A percentile compares a stretch with the other conserved stretches of the same genome.
Conservation (phyloP, 2,113 vertebrate genomes). For the Xiphophorus couchianus region DNA sequence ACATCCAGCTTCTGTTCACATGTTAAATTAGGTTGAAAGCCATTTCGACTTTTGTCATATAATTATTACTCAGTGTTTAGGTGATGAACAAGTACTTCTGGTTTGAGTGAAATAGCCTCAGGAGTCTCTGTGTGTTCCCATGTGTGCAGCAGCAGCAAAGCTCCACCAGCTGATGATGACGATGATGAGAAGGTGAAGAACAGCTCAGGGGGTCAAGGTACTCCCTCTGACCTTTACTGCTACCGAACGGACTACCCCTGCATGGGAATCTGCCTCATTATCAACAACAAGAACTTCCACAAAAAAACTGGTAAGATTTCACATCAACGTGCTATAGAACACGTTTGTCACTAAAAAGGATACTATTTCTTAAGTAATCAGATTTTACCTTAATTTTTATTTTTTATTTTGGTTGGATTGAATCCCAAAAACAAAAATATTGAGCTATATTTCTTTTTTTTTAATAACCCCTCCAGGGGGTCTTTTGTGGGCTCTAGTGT, state of each 20-base stretch:
- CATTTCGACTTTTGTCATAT: not conserved
- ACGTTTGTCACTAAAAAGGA: no score
- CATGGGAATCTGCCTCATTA: constrained; percentile 64
- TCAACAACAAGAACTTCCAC: constrained; percentile 75
- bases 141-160: constrained; percentile 1
- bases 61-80: not conserved
- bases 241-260: constrained; percentile 65
- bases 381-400: no score
- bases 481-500: no score
- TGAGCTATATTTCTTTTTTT: no score
- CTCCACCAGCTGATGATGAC: not conserved
- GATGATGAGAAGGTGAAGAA: not conserved
- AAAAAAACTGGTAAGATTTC: constrained; percentile 8
- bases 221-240: constrained; percentile 5
- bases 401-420: no score
- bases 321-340: no score
- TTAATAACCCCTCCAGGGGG: no score
- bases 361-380: no score
- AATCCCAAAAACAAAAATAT: no score
- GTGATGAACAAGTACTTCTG: not conserved
- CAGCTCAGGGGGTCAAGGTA: not conserved
- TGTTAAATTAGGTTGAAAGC: not conserved
- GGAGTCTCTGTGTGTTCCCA: not conserved
- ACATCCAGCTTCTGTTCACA: not conserved
- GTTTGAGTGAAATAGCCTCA: not conserved